phyloP scores from a whole-genome alignment of 2,113 vertebrate species.

The Nyctibius bracteatus region DNA sequence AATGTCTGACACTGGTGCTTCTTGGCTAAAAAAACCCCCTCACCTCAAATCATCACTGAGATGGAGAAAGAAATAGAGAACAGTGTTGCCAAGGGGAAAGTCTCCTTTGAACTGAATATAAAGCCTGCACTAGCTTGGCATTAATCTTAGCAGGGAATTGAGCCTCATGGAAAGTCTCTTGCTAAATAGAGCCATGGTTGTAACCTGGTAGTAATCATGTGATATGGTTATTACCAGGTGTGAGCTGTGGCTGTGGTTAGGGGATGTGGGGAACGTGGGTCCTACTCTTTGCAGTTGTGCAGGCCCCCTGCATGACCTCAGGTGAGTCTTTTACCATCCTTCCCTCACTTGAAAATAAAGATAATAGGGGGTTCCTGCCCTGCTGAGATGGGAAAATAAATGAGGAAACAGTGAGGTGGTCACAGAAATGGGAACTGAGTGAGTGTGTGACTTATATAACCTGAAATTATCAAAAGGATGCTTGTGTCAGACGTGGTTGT shows the following conservation, averaged over 20 bases:
- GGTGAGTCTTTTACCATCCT: background rate
- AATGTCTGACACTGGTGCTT: background rate
- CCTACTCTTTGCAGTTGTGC: accelerated
- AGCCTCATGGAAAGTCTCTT: background rate
- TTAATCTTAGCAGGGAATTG: background rate
- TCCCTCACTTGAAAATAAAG: background rate
- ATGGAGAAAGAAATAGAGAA: background rate
- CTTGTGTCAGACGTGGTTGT: background rate
- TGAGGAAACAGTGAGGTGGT: background rate
- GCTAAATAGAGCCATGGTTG: background rate
- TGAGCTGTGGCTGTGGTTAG: background rate
- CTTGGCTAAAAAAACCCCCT: background rate
- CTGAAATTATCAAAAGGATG: background rate
- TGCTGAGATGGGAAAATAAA: background rate
- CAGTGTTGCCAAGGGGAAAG: background rate
- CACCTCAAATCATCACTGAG: background rate
- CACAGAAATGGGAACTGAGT: background rate
- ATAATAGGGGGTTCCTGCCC: background rate
- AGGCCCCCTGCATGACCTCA: background rate
- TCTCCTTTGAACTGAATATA: background rate
- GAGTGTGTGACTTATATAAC: background rate
- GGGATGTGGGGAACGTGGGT: background rate
- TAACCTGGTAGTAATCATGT: no score
- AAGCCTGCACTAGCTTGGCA: background rate
- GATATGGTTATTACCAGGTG: background rate